Conservation (phyloP, 2,888 invertebrate species). For the Escarpia spicata region DNA sequence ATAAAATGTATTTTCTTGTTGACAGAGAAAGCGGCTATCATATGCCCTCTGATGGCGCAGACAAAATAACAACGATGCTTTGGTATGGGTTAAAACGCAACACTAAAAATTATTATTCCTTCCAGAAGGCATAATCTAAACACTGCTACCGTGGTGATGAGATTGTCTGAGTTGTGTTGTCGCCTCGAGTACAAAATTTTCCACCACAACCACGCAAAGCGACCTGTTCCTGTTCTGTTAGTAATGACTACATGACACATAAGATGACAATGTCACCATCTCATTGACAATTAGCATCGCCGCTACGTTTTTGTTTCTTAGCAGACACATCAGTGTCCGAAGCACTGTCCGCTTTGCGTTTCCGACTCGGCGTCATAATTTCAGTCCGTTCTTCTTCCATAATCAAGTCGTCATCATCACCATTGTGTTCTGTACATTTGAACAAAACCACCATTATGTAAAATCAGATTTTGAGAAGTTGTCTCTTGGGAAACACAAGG, state of each 20-base stretch:
- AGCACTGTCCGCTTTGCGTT: neutral
- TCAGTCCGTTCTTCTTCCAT: slow-evolving; percentile 8
- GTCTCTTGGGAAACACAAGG: neutral
- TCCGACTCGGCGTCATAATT: neutral
- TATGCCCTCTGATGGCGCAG: neutral
- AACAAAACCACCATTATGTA: neutral
- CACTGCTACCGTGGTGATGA: neutral
- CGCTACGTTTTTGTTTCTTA: neutral
- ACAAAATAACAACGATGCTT: neutral
- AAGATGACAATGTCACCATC: neutral
- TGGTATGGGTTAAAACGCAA: neutral
- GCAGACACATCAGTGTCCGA: neutral
- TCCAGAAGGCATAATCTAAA: neutral
- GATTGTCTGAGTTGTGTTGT: neutral
- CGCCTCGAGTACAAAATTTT: neutral
- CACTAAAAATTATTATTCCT: neutral
- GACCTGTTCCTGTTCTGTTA: neutral
- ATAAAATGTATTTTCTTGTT: neutral
- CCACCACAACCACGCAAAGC: neutral
- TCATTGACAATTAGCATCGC: neutral
- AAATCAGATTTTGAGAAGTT: neutral
- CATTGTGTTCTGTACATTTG: neutral
- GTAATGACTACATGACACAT: neutral
- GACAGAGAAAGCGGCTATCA: neutral
- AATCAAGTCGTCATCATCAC: slow-evolving; percentile 18